Base-by-base conservation (phyloP, 2,113 vertebrate species). In the Platichthys flesus region DNA sequence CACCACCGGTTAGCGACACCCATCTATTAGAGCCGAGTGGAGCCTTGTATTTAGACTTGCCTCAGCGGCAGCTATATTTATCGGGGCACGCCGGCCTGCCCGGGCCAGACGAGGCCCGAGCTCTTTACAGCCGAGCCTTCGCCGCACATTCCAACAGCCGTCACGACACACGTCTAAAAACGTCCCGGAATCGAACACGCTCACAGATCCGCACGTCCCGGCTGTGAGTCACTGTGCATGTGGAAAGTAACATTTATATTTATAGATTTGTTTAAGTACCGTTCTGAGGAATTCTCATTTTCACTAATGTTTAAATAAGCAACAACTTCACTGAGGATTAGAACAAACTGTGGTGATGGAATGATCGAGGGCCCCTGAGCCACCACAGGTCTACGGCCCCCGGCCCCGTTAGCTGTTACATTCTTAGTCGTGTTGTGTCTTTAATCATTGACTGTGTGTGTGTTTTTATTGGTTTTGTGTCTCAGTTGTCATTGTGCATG, bases 41-140 rank as follows among this genome's bases (percentile, higher is more conserved):
- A 92, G 93, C 91, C 93, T 93, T 94, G 90, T 94, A 95, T 94
- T 95, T 95, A 94, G 92, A 89, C 87, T 60, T 75, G 88, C 88
- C 86, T 93, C 91, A 82, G 93, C 85, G 85, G 90, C 82, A 64
- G 79, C 94, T 95, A 95, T 94, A 95, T 95, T 95, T 95, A 93
- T 87, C 89, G 74, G 82, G 6, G n/a, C 47, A 54, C 21, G 54
- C 91, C 91, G 91, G 92, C 91, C 86, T 77, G 81, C 86, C 79
- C n/a, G 74, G 74, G 88, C 88, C 86, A 85, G 88, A 88, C 87
- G 70, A 6, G 87, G 67, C 84, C 86, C 75, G 24, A 78, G 62
- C 35, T 70, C 83, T 91, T 93, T 85, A 90, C 89, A 78, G 91
- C 90, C 67, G 82, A 78, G 86, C 73, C 79, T 71, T 85, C 67